Conservation (phyloP, 2,113 vertebrate species). For the Dolichotis patagonum region DNA sequence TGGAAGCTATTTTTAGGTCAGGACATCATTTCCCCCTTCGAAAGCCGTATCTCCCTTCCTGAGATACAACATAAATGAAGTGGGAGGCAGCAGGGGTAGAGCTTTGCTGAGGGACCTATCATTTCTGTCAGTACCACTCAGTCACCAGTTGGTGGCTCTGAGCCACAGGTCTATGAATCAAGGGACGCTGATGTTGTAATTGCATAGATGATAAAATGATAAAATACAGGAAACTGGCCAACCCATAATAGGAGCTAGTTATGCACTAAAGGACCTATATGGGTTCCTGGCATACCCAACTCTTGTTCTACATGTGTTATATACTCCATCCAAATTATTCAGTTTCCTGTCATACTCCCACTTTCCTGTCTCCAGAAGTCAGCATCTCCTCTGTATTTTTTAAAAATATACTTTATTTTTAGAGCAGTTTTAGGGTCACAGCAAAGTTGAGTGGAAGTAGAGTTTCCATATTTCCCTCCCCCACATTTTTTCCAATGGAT, state of each 20-base stretch:
- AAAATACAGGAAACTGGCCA: not conserved
- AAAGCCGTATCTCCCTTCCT: conserved; percentile 46
- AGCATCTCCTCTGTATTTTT: not conserved
- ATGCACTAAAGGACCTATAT: not conserved
- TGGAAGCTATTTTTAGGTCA: conserved; percentile 69
- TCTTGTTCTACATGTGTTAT: not conserved
- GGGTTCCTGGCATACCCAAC: not conserved
- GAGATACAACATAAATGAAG: not conserved
- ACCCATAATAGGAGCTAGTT: not conserved
- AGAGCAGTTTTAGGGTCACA: conserved; percentile 34
- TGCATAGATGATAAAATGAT: not conserved
- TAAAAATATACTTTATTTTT: not conserved
- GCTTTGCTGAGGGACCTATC: not conserved
- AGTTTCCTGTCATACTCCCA: not conserved
- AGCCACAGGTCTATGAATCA: not conserved
- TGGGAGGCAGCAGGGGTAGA: not conserved
- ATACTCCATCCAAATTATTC: not conserved
- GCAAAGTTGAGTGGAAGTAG: not conserved
- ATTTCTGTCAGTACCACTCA: not conserved
- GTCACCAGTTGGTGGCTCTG: not conserved
- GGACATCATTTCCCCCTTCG: conserved; percentile 10
- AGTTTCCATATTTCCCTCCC: not conserved
- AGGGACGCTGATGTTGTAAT: not conserved
- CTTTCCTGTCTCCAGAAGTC: not conserved
- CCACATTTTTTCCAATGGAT: not conserved